Conservation (phyloP, 1,140 invertebrate species). For the Steinernema khuongi region DNA sequence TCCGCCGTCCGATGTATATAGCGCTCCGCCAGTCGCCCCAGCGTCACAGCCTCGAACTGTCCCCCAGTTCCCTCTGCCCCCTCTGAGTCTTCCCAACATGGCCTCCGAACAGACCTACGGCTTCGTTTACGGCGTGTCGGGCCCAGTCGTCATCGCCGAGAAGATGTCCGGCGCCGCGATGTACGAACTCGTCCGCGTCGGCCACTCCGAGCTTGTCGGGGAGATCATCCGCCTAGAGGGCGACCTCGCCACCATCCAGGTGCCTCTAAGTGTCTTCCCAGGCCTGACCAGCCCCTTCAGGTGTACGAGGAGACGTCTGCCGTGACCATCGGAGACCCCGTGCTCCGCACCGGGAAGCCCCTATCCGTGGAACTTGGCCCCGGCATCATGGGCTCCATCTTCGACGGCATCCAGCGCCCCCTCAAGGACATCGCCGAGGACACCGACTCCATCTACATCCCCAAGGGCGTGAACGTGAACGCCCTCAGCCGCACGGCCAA, state of each 20-base stretch:
- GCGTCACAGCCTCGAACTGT: background rate
- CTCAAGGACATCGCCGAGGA: conserved; percentile 87
- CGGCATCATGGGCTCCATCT: conserved; percentile 93
- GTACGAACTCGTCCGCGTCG: conserved; percentile 97
- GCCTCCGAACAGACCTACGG: conserved; percentile 67
- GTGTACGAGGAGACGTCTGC: conserved; percentile 97
- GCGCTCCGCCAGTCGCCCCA: background rate
- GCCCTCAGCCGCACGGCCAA: conserved; percentile 72
- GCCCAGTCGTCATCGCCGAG: conserved; percentile 96
- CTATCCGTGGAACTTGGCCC: conserved; percentile 92
- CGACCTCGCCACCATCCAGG: conserved; percentile 97
- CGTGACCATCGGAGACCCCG: conserved; percentile 95
- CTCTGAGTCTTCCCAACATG: background rate
- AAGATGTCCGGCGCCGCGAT: conserved; percentile 97
- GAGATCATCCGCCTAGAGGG: conserved; percentile 97
- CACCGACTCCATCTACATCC: conserved; percentile 92
- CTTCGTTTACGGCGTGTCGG: conserved; percentile 91
- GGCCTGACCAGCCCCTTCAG: background rate
- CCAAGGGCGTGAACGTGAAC: conserved; percentile 81
- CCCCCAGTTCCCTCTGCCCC: background rate
- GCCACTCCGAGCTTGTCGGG: conserved; percentile 90
- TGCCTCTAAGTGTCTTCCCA: conserved; percentile 88
- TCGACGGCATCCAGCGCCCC: conserved; percentile 97
- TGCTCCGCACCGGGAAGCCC: conserved; percentile 92
- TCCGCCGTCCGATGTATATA: background rate